Percentiles rank a stretch among this genome's conserved stretches.
phyloP scores from a whole-genome alignment of 1,140 invertebrate genomes.

The Temnothorax longispinosus region DNA sequence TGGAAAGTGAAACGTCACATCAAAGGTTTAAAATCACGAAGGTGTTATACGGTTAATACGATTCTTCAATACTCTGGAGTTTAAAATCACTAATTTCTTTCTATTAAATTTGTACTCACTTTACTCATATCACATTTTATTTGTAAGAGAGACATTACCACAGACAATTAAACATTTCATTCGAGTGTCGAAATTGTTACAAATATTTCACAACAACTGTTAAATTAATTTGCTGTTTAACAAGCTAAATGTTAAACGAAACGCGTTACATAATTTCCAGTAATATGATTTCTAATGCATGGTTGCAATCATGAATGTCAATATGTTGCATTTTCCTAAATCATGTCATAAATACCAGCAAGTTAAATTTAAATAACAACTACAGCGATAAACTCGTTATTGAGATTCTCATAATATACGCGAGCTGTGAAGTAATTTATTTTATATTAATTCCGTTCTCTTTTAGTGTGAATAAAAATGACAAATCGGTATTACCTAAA shows the following conservation, averaged over 20 bases:
- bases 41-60: neutral
- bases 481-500: neutral
- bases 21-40: constrained; percentile 9
- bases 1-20: neutral
- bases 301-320: constrained; percentile 5
- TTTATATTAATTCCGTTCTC: constrained; percentile 28
- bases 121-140: constrained; percentile 7
- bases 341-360: constrained; percentile 33
- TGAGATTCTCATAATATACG: constrained; percentile 28
- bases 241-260: neutral
- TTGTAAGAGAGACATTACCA: neutral
- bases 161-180: constrained; percentile 8
- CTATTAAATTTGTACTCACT: neutral
- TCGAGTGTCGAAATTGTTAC: constrained; percentile 18
- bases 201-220: neutral
- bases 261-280: constrained; percentile 42
- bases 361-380: constrained; percentile 45
- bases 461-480: neutral
- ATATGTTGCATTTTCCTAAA: constrained; percentile 24
- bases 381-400: neutral
- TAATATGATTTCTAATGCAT: constrained; percentile 35
- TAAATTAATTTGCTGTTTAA: constrained; percentile 40
- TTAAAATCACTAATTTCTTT: neutral
- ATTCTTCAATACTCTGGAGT: neutral
- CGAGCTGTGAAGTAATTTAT: neutral